phyloP scores from a whole-genome alignment of 2,113 vertebrate species.

The Xiphophorus couchianus region DNA sequence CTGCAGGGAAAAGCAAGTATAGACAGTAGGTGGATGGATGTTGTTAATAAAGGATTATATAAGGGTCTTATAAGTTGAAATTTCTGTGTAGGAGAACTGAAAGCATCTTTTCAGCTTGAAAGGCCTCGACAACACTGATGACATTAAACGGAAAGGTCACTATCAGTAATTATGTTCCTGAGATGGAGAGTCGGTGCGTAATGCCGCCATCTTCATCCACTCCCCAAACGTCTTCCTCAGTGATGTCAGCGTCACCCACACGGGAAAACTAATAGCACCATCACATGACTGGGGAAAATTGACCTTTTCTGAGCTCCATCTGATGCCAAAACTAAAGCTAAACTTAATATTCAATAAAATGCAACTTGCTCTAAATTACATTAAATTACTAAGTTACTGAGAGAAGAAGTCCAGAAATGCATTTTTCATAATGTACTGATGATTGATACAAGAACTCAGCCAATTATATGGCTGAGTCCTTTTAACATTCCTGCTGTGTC shows the following conservation, averaged over 20 bases:
- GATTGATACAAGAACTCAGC: background rate
- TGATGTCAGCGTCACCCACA: background rate
- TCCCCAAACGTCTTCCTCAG: background rate
- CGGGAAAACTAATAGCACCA: background rate
- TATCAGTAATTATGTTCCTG: background rate
- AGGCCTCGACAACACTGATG: background rate
- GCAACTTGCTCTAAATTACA: background rate
- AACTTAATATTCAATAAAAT: background rate
- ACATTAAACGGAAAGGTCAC: background rate
- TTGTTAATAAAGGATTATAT: no score
- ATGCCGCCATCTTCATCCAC: slow-evolving; percentile 6
- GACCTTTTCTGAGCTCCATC: background rate
- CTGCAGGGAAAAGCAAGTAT: no score
- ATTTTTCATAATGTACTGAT: background rate
- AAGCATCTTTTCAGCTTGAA: background rate
- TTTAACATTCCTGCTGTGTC: no score
- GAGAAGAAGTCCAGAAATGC: background rate
- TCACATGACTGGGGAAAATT: background rate
- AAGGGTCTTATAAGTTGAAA: background rate
- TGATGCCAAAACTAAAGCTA: background rate
- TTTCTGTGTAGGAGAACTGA: background rate
- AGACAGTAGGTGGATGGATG: no score
- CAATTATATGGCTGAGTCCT: background rate
- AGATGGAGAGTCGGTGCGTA: background rate
- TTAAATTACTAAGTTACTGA: background rate